Evolutionary conservation across 2,888 invertebrate genomes (phyloP).

Genomic region (Macropis europaea): DNA sequence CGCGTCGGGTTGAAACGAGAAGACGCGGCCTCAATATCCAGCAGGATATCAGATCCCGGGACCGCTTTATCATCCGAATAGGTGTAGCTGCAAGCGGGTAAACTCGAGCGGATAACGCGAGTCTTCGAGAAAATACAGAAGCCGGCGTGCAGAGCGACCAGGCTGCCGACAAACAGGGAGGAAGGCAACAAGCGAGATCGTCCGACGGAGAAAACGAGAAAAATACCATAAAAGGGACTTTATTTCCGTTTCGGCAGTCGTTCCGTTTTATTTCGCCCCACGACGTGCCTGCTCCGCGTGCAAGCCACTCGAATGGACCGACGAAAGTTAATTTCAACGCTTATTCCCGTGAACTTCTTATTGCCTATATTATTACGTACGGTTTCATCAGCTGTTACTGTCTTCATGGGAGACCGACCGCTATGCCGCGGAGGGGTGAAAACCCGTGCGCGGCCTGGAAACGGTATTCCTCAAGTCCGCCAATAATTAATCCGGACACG

Average conservation of each 20-base stretch:
- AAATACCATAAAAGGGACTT: slow-evolving; percentile 31
- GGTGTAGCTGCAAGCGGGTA: slow-evolving; percentile 50
- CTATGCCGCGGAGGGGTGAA: no score
- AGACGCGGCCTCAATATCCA: slow-evolving; percentile 49
- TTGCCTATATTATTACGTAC: slow-evolving; percentile 2
- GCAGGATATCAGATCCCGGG: slow-evolving; percentile 54
- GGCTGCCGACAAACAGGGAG: background rate
- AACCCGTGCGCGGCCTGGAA: no score
- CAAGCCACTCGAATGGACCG: slow-evolving; percentile 19
- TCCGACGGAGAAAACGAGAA: background rate
- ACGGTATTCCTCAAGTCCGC: slow-evolving; percentile 19
- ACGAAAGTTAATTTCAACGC: slow-evolving; percentile 68
- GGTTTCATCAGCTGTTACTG: background rate
- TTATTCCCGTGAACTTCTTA: slow-evolving; percentile 61
- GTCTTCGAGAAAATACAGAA: slow-evolving; percentile 55
- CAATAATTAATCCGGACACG: slow-evolving; percentile 48
- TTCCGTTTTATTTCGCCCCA: slow-evolving; percentile 53
- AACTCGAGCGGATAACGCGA: slow-evolving; percentile 58
- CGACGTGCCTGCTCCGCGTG: slow-evolving; percentile 4
- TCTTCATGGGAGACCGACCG: background rate
- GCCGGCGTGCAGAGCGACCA: slow-evolving; percentile 21
- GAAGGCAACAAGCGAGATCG: background rate
- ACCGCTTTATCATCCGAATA: slow-evolving; percentile 58
- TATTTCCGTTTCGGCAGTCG: slow-evolving; percentile 46
- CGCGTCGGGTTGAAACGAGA: slow-evolving; percentile 34